Evolutionary conservation across 2,888 invertebrate genomes (phyloP).

Genomic region (Aspidiotus rigidus): DNA sequence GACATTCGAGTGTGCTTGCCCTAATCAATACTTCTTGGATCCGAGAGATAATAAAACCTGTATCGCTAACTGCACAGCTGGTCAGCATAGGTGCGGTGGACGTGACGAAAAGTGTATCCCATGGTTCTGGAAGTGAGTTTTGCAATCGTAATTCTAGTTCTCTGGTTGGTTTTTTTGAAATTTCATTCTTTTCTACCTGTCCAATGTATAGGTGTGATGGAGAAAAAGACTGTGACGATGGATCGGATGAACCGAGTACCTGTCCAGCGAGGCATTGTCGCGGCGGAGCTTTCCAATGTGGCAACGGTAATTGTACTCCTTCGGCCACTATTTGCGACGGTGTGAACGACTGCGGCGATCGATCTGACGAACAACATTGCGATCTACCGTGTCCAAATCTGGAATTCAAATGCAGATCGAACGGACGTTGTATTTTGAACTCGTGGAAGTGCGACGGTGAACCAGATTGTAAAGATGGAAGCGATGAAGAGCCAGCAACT

Average conservation of each 20-base stretch:
- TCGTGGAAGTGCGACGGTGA: conserved; percentile 93
- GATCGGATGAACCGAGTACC: conserved; percentile 74
- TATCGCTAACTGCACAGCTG: conserved; percentile 85
- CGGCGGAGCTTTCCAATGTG: conserved; percentile 87
- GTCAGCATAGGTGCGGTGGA: conserved; percentile 69
- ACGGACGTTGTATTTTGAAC: conserved; percentile 77
- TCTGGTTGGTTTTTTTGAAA: background rate
- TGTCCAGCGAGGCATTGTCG: conserved; percentile 79
- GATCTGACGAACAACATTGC: conserved; percentile 67
- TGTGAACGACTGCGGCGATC: conserved; percentile 83
- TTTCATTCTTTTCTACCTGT: background rate
- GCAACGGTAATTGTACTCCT: conserved; percentile 80
- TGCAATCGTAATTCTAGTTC: background rate
- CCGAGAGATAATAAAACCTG: conserved; percentile 71
- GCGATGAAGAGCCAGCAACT: conserved; percentile 81
- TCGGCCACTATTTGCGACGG: conserved; percentile 91
- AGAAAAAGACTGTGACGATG: conserved; percentile 84
- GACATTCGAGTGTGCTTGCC: conserved; percentile 79
- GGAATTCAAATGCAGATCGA: conserved; percentile 81
- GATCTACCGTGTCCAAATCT: conserved; percentile 73
- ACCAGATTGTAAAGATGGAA: conserved; percentile 84
- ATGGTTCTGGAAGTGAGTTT: conserved; percentile 65
- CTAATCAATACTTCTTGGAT: conserved; percentile 81
- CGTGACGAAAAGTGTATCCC: conserved; percentile 64
- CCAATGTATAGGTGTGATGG: conserved; percentile 63